A percentile compares a stretch with the other conserved stretches of the same genome.
Evolutionary conservation across 2,797 vertebrate species (phyloP).

Genomic region (Manis crassicaudata): DNA sequence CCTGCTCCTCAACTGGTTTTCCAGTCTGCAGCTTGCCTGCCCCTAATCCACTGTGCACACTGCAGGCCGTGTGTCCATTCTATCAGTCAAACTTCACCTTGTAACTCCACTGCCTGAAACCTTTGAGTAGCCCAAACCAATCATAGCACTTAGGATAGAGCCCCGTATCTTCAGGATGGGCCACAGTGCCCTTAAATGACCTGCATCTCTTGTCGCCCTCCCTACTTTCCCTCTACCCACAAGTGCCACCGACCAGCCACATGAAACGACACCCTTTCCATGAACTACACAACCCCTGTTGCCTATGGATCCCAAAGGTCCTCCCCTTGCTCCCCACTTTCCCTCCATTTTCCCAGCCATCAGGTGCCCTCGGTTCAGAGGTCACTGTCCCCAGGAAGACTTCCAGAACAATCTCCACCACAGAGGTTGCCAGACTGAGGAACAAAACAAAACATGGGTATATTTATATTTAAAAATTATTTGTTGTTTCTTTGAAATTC

Average conservation of each 20-base stretch:
- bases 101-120: background rate
- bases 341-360: background rate
- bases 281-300: background rate
- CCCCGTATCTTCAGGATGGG: background rate
- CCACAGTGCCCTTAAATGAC: background rate
- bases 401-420: too few species aligned
- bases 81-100: background rate
- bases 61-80: background rate
- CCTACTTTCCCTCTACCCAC: background rate
- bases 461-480: background rate
- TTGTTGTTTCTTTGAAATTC: background rate
- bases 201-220: background rate
- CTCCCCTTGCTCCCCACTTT: background rate
- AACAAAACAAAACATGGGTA: background rate
- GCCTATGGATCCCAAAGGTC: background rate
- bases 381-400: background rate
- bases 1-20: background rate
- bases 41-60: background rate
- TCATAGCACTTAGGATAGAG: background rate
- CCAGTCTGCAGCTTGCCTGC: background rate
- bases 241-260: background rate
- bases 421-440: background rate
- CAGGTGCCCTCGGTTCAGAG: background rate
- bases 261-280: background rate
- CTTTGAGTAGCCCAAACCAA: background rate